Evolutionary conservation across 2,113 vertebrate species (phyloP).

Genomic region (Phalacrocorax pelagicus): DNA sequence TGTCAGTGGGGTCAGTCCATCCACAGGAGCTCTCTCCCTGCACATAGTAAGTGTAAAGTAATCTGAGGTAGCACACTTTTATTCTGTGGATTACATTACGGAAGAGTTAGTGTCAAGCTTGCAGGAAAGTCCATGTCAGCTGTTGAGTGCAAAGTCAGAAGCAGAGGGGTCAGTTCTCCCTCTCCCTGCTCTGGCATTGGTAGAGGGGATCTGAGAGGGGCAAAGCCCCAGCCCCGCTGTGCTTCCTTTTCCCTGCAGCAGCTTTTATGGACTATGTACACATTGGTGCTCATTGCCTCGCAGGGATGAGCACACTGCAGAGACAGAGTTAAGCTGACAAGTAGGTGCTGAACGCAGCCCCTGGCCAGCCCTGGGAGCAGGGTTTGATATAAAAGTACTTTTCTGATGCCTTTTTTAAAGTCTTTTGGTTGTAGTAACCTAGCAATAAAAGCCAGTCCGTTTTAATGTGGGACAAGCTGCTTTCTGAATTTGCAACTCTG

Average conservation of each 20-base stretch:
- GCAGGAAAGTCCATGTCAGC: background rate
- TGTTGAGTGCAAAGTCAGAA: background rate
- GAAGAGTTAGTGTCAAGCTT: background rate
- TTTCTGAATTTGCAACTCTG: background rate
- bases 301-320: background rate
- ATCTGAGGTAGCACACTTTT: background rate
- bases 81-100: background rate
- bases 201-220: background rate
- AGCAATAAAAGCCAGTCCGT: background rate
- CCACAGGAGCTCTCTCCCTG: background rate
- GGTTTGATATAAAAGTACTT: background rate
- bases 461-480: background rate
- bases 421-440: background rate
- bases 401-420: background rate
- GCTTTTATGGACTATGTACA: background rate
- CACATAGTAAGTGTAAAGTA: too few relatives aligned
- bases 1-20: background rate
- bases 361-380: background rate
- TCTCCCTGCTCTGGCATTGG: background rate
- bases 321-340: background rate
- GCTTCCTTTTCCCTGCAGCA: background rate
- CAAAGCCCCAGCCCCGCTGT: background rate
- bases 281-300: fast-evolving
- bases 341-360: background rate
- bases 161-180: background rate